A percentile compares a stretch with the other conserved stretches of the same genome.
These are phyloP conservation scores for Stegostoma tigrinum DNA, from an alignment of 2,113 vertebrate genomes.

Conservation along the genomic window DNA sequence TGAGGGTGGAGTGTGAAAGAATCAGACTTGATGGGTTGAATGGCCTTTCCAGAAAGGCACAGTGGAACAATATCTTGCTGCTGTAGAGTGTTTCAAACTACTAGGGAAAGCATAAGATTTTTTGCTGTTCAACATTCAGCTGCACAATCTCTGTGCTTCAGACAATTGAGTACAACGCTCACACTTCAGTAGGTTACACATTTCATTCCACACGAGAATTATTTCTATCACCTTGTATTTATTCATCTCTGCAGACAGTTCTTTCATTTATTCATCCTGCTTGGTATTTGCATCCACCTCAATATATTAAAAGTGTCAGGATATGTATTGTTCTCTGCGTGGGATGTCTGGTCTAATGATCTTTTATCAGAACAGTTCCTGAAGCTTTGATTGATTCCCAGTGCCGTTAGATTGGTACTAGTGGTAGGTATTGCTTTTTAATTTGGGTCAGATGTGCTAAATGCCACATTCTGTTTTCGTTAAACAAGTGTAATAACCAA, in stretches of 20 bases:
- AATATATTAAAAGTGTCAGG: slow-evolving; percentile 10
- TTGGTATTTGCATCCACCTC: neutral
- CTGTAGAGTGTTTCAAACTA: neutral
- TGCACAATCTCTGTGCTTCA: neutral
- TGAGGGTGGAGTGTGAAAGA: neutral
- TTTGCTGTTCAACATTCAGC: neutral
- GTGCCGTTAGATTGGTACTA: neutral
- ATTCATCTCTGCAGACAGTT: slow-evolving; percentile 1
- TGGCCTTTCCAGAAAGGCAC: neutral
- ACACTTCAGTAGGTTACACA: neutral
- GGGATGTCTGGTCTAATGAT: neutral
- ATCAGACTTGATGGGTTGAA: neutral
- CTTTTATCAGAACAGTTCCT: neutral
- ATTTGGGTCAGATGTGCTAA: neutral
- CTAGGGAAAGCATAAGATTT: neutral
- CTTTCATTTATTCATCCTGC: slow-evolving; percentile 22
- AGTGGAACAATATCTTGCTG: neutral
- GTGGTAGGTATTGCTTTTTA: neutral
- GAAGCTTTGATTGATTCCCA: neutral
- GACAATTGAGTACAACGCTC: neutral
- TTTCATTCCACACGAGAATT: neutral
- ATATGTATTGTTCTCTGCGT: neutral
- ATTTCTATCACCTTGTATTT: neutral
- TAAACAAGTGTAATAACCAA: neutral
- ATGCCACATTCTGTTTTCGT: neutral